Evolutionary conservation across 1,140 invertebrate species (phyloP).

Genomic region (Drosophila ercepeae): DNA sequence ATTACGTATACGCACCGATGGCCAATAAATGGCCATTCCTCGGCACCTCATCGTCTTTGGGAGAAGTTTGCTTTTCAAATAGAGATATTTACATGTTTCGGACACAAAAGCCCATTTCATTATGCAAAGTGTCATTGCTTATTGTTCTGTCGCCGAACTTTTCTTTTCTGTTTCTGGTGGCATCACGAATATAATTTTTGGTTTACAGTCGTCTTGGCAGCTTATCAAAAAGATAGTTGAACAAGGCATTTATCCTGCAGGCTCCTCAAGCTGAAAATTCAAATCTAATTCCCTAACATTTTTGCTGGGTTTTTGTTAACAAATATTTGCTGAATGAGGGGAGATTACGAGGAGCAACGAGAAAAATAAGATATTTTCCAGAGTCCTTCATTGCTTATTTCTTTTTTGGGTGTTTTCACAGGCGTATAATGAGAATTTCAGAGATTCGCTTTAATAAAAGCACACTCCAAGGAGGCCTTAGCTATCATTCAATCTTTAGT

Average conservation of each 20-base stretch:
- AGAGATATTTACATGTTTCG: conserved; percentile 9
- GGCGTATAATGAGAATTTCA: background rate
- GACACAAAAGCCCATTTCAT: conserved; percentile 31
- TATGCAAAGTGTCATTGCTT: conserved; percentile 42
- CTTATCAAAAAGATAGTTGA: conserved; percentile 44
- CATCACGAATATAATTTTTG: conserved; percentile 28
- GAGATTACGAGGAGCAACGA: background rate
- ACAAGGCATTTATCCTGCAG: conserved; percentile 29
- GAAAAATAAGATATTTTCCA: conserved; percentile 32
- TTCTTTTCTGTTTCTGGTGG: conserved; percentile 31
- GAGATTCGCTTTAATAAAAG: background rate
- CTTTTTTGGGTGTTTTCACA: background rate
- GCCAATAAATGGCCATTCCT: background rate
- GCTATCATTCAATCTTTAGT: background rate
- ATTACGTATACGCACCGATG: conserved; percentile 9
- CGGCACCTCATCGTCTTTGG: background rate
- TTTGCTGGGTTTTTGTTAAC: conserved; percentile 4
- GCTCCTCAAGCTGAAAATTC: conserved; percentile 23
- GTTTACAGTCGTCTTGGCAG: conserved; percentile 34
- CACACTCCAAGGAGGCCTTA: background rate
- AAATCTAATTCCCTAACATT: conserved; percentile 39
- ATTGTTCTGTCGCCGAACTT: conserved; percentile 25
- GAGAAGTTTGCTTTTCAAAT: conserved; percentile 3
- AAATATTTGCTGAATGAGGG: conserved; percentile 29
- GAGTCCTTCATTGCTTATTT: background rate